phyloP scores from a whole-genome alignment of 2,888 invertebrate genomes.

The Nematopogon swammerdamellus region DNA sequence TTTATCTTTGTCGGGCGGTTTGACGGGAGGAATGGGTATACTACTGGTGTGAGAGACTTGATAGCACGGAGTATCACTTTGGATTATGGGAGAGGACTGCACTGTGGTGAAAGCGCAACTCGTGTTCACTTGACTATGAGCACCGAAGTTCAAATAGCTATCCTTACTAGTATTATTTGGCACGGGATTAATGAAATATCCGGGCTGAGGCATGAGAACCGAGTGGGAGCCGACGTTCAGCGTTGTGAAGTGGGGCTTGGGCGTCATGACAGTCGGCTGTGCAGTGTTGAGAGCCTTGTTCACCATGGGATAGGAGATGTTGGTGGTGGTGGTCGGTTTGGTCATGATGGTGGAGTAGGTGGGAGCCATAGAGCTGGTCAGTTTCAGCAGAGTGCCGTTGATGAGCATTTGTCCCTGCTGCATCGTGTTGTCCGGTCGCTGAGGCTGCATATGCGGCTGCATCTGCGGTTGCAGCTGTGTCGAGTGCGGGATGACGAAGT shows the following conservation, averaged over 20 bases:
- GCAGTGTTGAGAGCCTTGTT: slow-evolving; percentile 41
- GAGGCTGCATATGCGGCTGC: slow-evolving; percentile 18
- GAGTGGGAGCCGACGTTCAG: slow-evolving; percentile 48
- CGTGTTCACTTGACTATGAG: background rate
- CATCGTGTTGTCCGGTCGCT: slow-evolving; percentile 1
- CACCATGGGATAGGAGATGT: slow-evolving; percentile 34
- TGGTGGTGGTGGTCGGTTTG: slow-evolving; percentile 32
- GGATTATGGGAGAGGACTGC: background rate
- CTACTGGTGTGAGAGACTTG: slow-evolving; percentile 39
- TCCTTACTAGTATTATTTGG: slow-evolving; percentile 29
- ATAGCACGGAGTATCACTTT: background rate
- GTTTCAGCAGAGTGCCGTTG: slow-evolving; percentile 49
- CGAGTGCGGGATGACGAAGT: slow-evolving; percentile 44
- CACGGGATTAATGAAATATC: slow-evolving; percentile 51
- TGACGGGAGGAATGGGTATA: slow-evolving; percentile 46
- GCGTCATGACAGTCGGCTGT: slow-evolving; percentile 42
- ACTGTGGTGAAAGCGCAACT: background rate
- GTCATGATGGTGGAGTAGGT: slow-evolving; percentile 29
- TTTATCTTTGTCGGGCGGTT: slow-evolving; percentile 36
- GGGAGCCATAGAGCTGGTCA: slow-evolving; percentile 35
- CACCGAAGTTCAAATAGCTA: background rate
- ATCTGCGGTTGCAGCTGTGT: slow-evolving; percentile 31
- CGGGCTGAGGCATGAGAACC: slow-evolving; percentile 43
- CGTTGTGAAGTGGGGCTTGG: slow-evolving; percentile 51
- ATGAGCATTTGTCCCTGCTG: slow-evolving; percentile 42